Base-by-base conservation (phyloP, 2,113 vertebrate species). In the Platysteira castanea region DNA sequence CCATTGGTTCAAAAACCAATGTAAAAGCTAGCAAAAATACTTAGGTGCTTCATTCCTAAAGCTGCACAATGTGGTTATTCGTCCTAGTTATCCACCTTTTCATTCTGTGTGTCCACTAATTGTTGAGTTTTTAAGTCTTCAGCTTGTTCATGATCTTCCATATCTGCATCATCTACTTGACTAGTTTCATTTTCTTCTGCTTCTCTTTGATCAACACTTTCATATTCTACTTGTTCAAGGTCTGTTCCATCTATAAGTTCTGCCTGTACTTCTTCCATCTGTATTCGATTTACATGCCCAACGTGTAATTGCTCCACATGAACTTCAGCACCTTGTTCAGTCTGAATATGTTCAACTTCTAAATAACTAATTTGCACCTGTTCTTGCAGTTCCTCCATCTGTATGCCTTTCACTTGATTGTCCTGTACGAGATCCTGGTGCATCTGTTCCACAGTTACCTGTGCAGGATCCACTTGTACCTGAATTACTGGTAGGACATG, bases 401-500 rank as follows among this genome's bases (percentile, higher is more conserved):
- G 98, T 5, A 53, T 87, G 52, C 97, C 97, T 87, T 98, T 97
- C 57, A 98, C 97, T 76, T 98, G 98, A 96, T 85, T 96, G 57
- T 99, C 98, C 79, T 98, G 98, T 33, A 98, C 93, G 94, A 99
- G 98, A 94, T 99, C 98, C 39, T 96, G 98, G 89, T 98, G 98
- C 85, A 99, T 98, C 82, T 98, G 97, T 70, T 98, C 98, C 69
- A 98, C 97, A 92, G 98, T 98, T 96, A 98, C 95, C 96, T 99
- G 94, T 90, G 98, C 64, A 89, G 99, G 96, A 95, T 99, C 98
- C 97, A 98, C 98, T 33, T 99, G 99, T 13, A 99, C 98, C 50
- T 99, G 96, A 39, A 99, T 98, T 95, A 99, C 80, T 19, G 99
- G 99, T 42, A 99, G 97, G 73, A 99, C 98, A 39, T 99, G 98